These are phyloP conservation scores for Chromobotia macracanthus DNA, from an alignment of 2,797 vertebrate species.

Conservation along the genomic window DNA sequence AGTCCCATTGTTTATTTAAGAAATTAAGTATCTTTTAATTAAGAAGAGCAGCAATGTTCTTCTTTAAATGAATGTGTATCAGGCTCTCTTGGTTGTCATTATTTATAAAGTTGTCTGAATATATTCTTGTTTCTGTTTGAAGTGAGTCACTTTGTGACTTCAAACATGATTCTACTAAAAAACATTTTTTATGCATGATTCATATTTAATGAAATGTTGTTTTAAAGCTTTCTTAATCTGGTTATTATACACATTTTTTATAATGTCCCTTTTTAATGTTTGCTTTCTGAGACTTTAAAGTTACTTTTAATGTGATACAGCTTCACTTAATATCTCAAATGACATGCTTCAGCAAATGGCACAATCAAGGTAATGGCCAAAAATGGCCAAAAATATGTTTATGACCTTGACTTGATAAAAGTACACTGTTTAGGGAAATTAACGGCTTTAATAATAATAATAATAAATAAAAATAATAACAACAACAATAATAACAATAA, in stretches of 20 bases:
- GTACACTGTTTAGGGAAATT: background rate
- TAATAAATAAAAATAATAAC: too few species aligned
- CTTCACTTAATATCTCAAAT: background rate
- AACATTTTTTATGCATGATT: background rate
- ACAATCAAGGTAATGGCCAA: too few species aligned
- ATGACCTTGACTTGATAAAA: background rate
- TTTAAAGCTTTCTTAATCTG: background rate
- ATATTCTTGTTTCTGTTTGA: conserved; percentile 28
- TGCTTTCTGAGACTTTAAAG: background rate
- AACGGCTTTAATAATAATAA: too few species aligned
- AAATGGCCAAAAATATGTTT: background rate
- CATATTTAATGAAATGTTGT: background rate
- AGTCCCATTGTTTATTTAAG: background rate
- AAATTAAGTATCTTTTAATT: conserved; percentile 31
- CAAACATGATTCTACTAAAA: background rate
- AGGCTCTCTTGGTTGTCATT: background rate
- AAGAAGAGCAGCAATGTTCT: background rate
- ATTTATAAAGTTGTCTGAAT: background rate
- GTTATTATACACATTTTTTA: background rate
- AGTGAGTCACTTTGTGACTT: conserved; percentile 8
- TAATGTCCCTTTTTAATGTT: background rate
- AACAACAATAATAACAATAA: too few species aligned
- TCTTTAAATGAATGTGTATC: background rate
- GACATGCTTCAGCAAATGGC: background rate
- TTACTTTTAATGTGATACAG: background rate